Evolutionary conservation across 2,113 vertebrate species (phyloP).

Genomic region (Calyptommatus sinebrachiatus): DNA sequence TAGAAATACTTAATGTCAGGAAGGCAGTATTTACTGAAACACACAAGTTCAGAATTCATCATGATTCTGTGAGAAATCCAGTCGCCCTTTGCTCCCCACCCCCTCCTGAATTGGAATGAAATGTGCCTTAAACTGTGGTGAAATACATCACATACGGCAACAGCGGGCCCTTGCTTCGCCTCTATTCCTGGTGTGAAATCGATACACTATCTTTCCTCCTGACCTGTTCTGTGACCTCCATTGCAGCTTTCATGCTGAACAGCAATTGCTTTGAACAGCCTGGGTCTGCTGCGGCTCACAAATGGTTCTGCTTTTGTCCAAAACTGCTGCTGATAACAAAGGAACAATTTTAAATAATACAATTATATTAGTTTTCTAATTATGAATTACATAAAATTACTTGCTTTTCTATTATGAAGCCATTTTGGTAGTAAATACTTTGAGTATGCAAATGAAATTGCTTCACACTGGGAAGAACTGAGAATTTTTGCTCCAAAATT

Average conservation of each 20-base stretch:
- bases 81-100: slow-evolving; percentile 80
- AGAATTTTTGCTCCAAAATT: slow-evolving; percentile 33
- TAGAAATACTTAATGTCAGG: slow-evolving; percentile 75
- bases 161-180: slow-evolving; percentile 73
- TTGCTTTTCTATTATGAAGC: slow-evolving; percentile 75
- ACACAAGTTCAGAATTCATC: slow-evolving; percentile 82
- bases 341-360: slow-evolving; percentile 75
- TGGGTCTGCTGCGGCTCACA: slow-evolving; percentile 81
- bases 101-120: slow-evolving; percentile 83
- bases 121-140: slow-evolving; percentile 83
- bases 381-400: slow-evolving; percentile 80
- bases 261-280: slow-evolving; percentile 88
- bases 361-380: slow-evolving; percentile 79
- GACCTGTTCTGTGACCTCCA: slow-evolving; percentile 87
- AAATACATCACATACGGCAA: slow-evolving; percentile 80
- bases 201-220: slow-evolving; percentile 90
- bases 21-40: slow-evolving; percentile 80
- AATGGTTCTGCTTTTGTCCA: slow-evolving; percentile 78
- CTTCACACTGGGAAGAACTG: not conserved
- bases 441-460: slow-evolving; percentile 37
- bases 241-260: slow-evolving; percentile 85
- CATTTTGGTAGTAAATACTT: slow-evolving; percentile 58
- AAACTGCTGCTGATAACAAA: slow-evolving; percentile 81
- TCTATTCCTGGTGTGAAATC: slow-evolving; percentile 87
- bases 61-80: slow-evolving; percentile 81